phyloP scores from a whole-genome alignment of 1,140 invertebrate genomes.

The Drosophila baimaii region DNA sequence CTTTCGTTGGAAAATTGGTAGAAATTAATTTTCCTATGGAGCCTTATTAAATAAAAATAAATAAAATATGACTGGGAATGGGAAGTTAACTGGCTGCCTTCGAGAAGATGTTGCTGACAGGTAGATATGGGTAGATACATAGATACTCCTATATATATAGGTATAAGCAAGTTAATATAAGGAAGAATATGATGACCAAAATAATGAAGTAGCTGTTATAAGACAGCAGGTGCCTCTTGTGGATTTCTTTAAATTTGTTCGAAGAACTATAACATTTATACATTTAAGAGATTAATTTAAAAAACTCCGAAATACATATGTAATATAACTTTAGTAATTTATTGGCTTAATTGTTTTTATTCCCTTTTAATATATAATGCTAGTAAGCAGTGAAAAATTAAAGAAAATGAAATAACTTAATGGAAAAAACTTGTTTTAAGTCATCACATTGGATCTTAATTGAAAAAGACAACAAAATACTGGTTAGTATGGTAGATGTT shows the following conservation, averaged over 20 bases:
- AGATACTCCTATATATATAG: not conserved
- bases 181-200: not conserved
- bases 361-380: no score
- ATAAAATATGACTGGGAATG: slow-evolving; percentile 46
- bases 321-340: no score
- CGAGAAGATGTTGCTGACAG: slow-evolving; percentile 36
- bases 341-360: no score
- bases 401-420: no score
- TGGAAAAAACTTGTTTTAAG: no score
- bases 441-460: no score
- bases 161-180: not conserved
- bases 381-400: no score
- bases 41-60: slow-evolving; percentile 82
- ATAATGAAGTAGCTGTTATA: slow-evolving; percentile 7
- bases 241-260: not conserved
- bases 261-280: no score
- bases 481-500: no score
- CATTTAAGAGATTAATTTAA: not conserved
- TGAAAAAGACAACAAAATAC: no score
- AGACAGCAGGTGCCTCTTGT: slow-evolving; percentile 3
- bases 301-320: not conserved
- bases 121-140: slow-evolving; percentile 18
- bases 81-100: slow-evolving; percentile 23
- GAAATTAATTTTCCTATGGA: slow-evolving; percentile 79
- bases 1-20: slow-evolving; percentile 75